A percentile compares a stretch with the other conserved stretches of the same genome.
phyloP scores from a whole-genome alignment of 1,140 invertebrate species.

The Leucophenga varia region DNA sequence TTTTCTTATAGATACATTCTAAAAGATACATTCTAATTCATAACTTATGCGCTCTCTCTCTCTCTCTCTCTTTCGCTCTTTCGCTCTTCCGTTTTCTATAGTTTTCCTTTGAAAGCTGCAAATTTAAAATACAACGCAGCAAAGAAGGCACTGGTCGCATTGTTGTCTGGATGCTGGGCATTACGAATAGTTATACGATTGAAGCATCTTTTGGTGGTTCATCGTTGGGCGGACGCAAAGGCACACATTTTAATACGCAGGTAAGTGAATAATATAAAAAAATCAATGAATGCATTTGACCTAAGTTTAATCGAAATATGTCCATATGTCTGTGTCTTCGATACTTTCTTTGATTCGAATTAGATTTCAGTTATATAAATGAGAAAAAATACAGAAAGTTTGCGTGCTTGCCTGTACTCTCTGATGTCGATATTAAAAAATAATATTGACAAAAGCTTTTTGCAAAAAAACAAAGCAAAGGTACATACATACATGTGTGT shows the following conservation, averaged over 20 bases:
- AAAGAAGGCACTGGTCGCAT: constrained; percentile 93
- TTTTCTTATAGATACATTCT: too few relatives aligned
- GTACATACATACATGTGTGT: too few relatives aligned
- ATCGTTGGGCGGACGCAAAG: constrained; percentile 72
- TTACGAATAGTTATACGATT: constrained; percentile 91
- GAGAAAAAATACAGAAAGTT: too few relatives aligned
- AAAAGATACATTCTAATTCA: neutral
- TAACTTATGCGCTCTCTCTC: neutral
- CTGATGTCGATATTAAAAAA: too few relatives aligned
- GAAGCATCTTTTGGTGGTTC: constrained; percentile 92
- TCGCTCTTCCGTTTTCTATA: constrained; percentile 56
- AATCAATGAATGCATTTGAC: too few relatives aligned
- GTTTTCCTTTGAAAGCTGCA: constrained; percentile 93
- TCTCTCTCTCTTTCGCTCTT: constrained; percentile 4
- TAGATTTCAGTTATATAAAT: too few relatives aligned
- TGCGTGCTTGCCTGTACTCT: too few relatives aligned
- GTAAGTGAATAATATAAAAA: constrained; percentile 21
- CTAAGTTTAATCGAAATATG: too few relatives aligned
- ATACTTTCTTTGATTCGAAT: too few relatives aligned
- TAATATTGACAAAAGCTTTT: too few relatives aligned
- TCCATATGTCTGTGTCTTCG: too few relatives aligned
- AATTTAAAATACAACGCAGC: constrained; percentile 87
- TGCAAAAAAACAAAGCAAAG: too few relatives aligned
- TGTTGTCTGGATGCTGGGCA: constrained; percentile 92
- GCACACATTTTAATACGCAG: constrained; percentile 79